Conservation (phyloP, 2,113 vertebrate genomes). For the Manacus vitellinus region DNA sequence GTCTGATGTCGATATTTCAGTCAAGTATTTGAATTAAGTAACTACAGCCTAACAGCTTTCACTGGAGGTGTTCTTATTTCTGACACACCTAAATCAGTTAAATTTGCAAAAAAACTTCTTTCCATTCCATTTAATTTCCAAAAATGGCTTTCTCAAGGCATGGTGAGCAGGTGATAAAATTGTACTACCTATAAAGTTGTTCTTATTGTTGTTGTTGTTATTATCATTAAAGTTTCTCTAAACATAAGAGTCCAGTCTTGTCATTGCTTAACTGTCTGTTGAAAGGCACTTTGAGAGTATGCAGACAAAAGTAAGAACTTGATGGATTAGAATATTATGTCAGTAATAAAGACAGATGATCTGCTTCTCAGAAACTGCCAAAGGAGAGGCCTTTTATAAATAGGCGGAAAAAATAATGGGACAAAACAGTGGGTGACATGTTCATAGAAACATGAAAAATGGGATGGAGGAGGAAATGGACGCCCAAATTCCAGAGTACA, state of each 20-base stretch:
- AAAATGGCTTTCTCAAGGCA: neutral
- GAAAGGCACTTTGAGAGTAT: neutral
- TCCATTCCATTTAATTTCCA: neutral
- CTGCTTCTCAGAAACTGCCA: neutral
- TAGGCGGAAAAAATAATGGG: neutral
- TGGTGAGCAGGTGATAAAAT: neutral
- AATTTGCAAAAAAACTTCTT: neutral
- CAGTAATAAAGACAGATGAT: neutral
- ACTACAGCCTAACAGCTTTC: neutral
- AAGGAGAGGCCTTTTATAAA: neutral
- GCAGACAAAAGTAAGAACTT: neutral
- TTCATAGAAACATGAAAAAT: neutral
- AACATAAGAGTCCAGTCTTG: neutral
- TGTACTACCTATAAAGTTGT: neutral
- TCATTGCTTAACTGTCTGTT: neutral
- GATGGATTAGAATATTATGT: neutral
- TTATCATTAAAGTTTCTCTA: neutral
- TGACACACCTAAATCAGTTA: neutral
- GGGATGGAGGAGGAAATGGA: fast-evolving
- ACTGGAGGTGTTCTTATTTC: neutral
- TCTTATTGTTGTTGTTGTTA: fast-evolving
- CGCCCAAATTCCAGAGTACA: neutral
- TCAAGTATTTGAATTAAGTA: neutral
- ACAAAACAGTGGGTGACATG: neutral
- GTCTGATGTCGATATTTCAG: fast-evolving